phyloP scores from a whole-genome alignment of 2,797 vertebrate species.

The Holocentrus rufus region DNA sequence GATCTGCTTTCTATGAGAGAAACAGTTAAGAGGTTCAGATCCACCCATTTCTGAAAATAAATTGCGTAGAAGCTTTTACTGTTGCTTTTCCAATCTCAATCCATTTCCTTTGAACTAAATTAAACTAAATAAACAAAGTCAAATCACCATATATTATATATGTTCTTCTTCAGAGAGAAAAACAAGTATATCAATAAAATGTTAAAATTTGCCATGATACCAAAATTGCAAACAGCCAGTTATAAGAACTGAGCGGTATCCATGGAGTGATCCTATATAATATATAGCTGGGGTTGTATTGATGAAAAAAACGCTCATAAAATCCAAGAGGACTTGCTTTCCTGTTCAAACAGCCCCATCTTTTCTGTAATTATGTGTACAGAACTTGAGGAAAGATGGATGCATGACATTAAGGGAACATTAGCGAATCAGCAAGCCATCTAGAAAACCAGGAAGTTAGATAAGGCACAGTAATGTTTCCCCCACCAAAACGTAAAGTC shows the following conservation, averaged over 20 bases:
- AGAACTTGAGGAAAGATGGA: background rate
- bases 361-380: background rate
- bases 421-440: slow-evolving; percentile 25
- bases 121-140: too few species aligned
- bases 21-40: slow-evolving; percentile 5
- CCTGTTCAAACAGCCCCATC: background rate
- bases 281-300: background rate
- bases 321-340: background rate
- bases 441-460: slow-evolving; percentile 46
- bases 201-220: background rate
- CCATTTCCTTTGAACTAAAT: slow-evolving; percentile 9
- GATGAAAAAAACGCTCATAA: background rate
- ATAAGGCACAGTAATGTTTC: slow-evolving; percentile 29
- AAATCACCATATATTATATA: background rate
- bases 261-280: background rate
- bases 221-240: background rate
- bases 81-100: slow-evolving; percentile 26
- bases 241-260: background rate
- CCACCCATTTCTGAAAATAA: slow-evolving; percentile 21
- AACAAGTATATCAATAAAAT: background rate
- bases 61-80: slow-evolving; percentile 4
- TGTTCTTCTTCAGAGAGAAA: slow-evolving; percentile 6
- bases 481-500: slow-evolving; percentile 5
- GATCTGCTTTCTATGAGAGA: background rate
- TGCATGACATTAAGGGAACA: background rate